Evolutionary conservation across 2,888 invertebrate species (phyloP), one percentile per base, ranked within the genome.

Genomic region (Erpobdella octoculata): DNA sequence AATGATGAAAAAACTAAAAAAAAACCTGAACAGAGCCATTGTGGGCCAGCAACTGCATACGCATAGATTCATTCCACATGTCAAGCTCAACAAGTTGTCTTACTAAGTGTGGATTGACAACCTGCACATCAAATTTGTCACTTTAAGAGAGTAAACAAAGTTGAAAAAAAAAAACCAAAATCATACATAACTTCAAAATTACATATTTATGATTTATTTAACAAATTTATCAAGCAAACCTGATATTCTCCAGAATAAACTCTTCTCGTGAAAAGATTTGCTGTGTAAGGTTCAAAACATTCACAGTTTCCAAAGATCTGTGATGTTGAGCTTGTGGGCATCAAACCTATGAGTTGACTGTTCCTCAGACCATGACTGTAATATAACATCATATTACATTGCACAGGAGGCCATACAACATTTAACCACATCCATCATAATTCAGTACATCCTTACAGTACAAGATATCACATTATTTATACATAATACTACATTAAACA

Each of bases 261-360:
- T 66, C 95, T 86, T 37, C 97, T 86, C 28, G 91, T 89, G 83
- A 97, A 98, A 78, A 98, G 92, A 81, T 98, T 98, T 37, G 92
- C 94, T 0, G 96, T 97, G 83, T 96, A 98, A 0, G 98, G 92
- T 84, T 98, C 97, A 80, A 96, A 91, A 0, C 95, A 92, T 83
- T 98, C 97, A 82, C 97, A 98, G 81, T 98, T 98, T 25, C 98
- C 98, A 59, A 98, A 87, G 80, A 98, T 98, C 85, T 98, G 97
- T 1, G 98, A 96, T 0, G 97, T 97, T 0, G 96, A 95, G 12
- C 97, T 96, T 5, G 97, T 98, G 0, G 97, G 97, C 97, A 98
- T 97, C 0, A 96, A 95, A 0, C 97, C 96, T 75, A 97, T 78
- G 31, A 98, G 85, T 36, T 96, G 85, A 1, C 95, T 95, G 85